A percentile compares a stretch with the other conserved stretches of the same genome.
These are phyloP conservation scores for Malurus elegans DNA, from an alignment of 2,113 vertebrate species.

Conservation along the genomic window DNA sequence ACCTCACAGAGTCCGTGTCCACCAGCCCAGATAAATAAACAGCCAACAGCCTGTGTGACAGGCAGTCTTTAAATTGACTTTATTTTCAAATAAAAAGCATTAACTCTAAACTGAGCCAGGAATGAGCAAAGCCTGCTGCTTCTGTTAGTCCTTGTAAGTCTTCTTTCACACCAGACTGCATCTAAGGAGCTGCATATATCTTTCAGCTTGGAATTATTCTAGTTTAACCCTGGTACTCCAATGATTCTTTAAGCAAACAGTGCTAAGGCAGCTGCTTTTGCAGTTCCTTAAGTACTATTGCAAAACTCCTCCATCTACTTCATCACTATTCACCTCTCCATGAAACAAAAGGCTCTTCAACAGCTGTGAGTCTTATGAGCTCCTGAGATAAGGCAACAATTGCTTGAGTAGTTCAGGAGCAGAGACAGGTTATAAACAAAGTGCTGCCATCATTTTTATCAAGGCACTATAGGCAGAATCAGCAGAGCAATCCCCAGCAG, in stretches of 20 bases:
- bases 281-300: neutral
- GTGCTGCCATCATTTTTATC: neutral
- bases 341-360: neutral
- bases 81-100: neutral
- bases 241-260: neutral
- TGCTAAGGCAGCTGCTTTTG: neutral
- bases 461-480: neutral
- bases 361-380: neutral
- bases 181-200: neutral
- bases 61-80: neutral
- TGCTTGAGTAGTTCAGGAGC: neutral
- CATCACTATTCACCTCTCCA: neutral
- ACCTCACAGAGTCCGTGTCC: neutral
- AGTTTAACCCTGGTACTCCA: neutral
- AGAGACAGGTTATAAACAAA: neutral
- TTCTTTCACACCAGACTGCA: neutral
- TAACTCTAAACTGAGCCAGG: neutral
- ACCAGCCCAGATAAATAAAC: constrained; percentile 5
- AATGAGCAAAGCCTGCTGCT: neutral
- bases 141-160: neutral
- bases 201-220: neutral
- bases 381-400: neutral
- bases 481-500: neutral
- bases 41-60: neutral
- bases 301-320: neutral